Evolutionary conservation across 2,797 vertebrate genomes (phyloP).

Genomic region (Gallinago stenura): DNA sequence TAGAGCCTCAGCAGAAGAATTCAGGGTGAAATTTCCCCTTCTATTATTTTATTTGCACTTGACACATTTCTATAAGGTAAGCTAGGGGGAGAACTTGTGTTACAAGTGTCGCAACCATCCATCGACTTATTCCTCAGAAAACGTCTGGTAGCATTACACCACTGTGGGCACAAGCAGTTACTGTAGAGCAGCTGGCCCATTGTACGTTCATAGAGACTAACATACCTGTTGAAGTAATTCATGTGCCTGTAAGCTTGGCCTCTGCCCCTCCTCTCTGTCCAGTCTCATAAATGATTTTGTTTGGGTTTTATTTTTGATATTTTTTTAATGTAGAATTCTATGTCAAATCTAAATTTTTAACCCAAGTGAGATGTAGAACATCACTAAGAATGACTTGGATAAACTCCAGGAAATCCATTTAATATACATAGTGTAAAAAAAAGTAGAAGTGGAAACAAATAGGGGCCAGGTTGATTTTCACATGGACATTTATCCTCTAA

Average conservation of each 20-base stretch:
- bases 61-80: background rate
- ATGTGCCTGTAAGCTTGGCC: background rate
- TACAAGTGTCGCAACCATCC: background rate
- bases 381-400: background rate
- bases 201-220: background rate
- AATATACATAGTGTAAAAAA: background rate
- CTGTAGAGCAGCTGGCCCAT: background rate
- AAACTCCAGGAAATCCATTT: background rate
- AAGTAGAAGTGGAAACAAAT: background rate
- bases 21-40: background rate
- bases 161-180: background rate
- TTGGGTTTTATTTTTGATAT: background rate
- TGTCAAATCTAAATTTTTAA: background rate
- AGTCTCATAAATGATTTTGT: background rate
- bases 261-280: background rate
- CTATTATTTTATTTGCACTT: background rate
- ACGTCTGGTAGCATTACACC: fast-evolving
- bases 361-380: background rate
- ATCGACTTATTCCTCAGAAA: background rate
- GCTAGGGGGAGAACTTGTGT: background rate
- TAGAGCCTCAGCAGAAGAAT: background rate
- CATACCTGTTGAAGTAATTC: background rate
- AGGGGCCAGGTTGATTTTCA: background rate
- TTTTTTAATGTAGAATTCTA: background rate
- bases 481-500: background rate